These are phyloP conservation scores for Otus sunia DNA, from an alignment of 2,113 vertebrate genomes.

Conservation along the genomic window DNA sequence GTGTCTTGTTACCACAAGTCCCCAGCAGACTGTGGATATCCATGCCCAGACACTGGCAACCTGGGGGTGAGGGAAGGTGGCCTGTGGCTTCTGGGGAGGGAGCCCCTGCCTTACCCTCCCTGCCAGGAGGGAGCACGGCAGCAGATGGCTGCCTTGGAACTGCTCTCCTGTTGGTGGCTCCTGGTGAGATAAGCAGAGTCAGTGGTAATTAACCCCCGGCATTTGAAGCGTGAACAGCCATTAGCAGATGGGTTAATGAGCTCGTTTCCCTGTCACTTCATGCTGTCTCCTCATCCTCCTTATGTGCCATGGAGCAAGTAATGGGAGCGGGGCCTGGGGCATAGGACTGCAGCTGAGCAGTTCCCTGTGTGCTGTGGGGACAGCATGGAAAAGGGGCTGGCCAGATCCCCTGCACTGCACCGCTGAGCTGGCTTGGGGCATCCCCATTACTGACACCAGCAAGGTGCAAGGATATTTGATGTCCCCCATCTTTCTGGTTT, in stretches of 20 bases:
- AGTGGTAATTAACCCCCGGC: constrained; percentile 63
- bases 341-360: neutral
- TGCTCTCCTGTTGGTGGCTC: neutral
- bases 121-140: accelerated
- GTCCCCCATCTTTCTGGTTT: neutral
- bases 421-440: neutral
- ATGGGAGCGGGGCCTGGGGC: neutral
- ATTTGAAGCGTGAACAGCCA: constrained; percentile 54
- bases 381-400: neutral
- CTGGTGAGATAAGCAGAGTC: constrained; percentile 68
- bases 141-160: constrained; percentile 40
- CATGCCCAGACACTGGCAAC: neutral
- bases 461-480: neutral
- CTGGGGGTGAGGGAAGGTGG: neutral
- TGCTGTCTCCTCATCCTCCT: neutral
- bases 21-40: neutral
- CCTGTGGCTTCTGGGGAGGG: neutral
- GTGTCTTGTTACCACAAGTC: neutral
- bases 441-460: neutral
- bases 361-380: neutral
- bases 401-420: neutral
- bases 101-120: neutral
- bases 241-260: constrained; percentile 65
- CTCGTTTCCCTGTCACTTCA: constrained; percentile 54
- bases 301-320: neutral